Evolutionary conservation across 1,140 invertebrate genomes (phyloP), one percentile per base, ranked within the genome.

Genomic region (Aphelinus certus): DNA sequence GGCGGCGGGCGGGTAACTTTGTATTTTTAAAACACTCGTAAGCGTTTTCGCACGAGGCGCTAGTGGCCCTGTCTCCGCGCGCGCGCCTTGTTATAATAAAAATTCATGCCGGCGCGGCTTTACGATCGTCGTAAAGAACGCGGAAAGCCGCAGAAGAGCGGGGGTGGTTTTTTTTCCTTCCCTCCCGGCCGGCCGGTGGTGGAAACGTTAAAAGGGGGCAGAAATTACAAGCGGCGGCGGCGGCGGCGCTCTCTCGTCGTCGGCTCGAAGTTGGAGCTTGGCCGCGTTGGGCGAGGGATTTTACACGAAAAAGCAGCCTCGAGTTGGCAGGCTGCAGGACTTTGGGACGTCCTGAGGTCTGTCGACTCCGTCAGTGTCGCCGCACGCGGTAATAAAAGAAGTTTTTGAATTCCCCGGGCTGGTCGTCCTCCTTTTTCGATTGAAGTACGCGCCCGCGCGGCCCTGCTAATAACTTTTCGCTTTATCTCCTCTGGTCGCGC

Each of bases 101-200:
- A 79, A 79, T 77, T 75, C 75, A 77, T 73, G 75, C 62, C 60
- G 57, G 10, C 48, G 55, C 71, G 57, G 64, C 63, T 76, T 77
- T 79, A 79, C 69, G 72, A 73, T 56, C 51, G 56, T 69, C 69
- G 71, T 77, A 79, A 76, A 78, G 60, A 7, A 10, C 65, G 76
- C 57, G 67, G 70, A 70, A 74, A 77, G 71, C 71, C 72, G 66
- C 71, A 71, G 69, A 73, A 57, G 71, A 55, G 61, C 46, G 26
- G 48, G 46, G 10, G 53, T 7, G 53, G n/a, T 60, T 60, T 55
- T 67, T 56, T 58, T 58, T 48, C 10, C 47, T 42, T 69, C 46
- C 48, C 9, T 58, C 10, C 46, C 55, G 62, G 26, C n/a, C 10
- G 42, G n/a, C 10, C 47, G 26, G 26, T 26, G 26, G 26, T 26